These are phyloP conservation scores for Lampropteryx suffumata DNA, from an alignment of 2,888 invertebrate species.

Conservation along the genomic window DNA sequence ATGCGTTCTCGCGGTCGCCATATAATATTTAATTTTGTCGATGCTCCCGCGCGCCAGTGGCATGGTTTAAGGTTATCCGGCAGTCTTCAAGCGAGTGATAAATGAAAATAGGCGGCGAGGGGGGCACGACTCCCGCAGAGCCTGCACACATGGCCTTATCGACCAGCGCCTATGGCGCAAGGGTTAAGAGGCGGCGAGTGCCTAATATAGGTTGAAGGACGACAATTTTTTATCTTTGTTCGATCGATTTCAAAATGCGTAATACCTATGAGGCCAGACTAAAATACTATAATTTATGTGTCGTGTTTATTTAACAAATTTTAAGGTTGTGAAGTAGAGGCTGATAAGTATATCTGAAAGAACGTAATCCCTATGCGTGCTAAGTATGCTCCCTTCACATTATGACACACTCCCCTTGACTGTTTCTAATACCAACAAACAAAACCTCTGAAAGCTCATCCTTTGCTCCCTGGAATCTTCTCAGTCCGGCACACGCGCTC, in stretches of 20 bases:
- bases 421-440: slow-evolving; percentile 1
- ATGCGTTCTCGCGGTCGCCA: slow-evolving; percentile 23
- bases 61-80: slow-evolving; percentile 42
- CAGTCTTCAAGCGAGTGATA: slow-evolving; percentile 59
- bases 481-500: slow-evolving; percentile 53
- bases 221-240: not conserved
- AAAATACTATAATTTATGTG: too few relatives aligned
- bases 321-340: too few relatives aligned
- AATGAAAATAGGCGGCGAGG: slow-evolving; percentile 80
- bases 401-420: not conserved
- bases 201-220: not conserved
- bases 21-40: slow-evolving; percentile 38
- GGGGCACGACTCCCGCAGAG: slow-evolving; percentile 76
- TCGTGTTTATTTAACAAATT: too few relatives aligned
- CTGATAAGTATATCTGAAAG: too few relatives aligned
- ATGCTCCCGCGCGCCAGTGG: slow-evolving; percentile 32
- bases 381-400: not conserved
- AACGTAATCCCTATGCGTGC: not conserved
- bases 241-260: too few relatives aligned
- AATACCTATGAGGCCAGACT: too few relatives aligned
- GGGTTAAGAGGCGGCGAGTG: slow-evolving; percentile 23
- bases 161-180: slow-evolving; percentile 52
- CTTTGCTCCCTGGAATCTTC: slow-evolving; percentile 28
- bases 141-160: slow-evolving; percentile 77
- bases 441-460: slow-evolving; percentile 35